Evolutionary conservation across 2,888 invertebrate genomes (phyloP).

Genomic region (Apamea crenata): DNA sequence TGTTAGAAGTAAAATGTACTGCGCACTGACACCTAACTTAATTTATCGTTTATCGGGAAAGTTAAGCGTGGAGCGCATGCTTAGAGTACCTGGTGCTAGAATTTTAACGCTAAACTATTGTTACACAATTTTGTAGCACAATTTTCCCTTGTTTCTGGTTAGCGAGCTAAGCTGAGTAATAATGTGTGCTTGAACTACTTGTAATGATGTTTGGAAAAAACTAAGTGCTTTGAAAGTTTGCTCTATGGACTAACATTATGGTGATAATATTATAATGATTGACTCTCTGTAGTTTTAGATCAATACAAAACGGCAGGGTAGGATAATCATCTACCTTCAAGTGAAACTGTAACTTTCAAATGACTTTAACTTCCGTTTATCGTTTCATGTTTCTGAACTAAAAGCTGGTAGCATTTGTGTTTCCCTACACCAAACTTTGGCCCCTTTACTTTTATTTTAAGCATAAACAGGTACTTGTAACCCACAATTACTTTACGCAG

Average conservation of each 20-base stretch:
- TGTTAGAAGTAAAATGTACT: slow-evolving; percentile 51
- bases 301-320: not conserved
- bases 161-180: slow-evolving; percentile 27
- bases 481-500: slow-evolving; percentile 62
- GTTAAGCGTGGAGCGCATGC: slow-evolving; percentile 55
- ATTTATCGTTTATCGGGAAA: slow-evolving; percentile 61
- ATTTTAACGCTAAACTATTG: slow-evolving; percentile 43
- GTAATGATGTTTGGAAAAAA: slow-evolving; percentile 33
- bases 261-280: slow-evolving; percentile 19
- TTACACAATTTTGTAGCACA: slow-evolving; percentile 43
- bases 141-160: slow-evolving; percentile 41
- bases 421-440: slow-evolving; percentile 27
- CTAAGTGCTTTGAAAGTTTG: slow-evolving; percentile 13
- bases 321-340: not conserved
- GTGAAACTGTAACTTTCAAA: slow-evolving; percentile 12
- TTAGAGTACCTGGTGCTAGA: slow-evolving; percentile 42
- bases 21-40: slow-evolving; percentile 51
- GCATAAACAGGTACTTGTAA: slow-evolving; percentile 59
- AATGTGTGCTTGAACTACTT: slow-evolving; percentile 25
- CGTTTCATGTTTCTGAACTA: slow-evolving; percentile 10
- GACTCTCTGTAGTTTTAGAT: not conserved
- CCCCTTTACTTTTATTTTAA: slow-evolving; percentile 37
- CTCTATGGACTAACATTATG: not conserved
- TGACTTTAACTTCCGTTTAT: slow-evolving; percentile 1
- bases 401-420: slow-evolving; percentile 19